Conservation (phyloP, 2,113 vertebrate genomes). For the Tor tambroides region DNA sequence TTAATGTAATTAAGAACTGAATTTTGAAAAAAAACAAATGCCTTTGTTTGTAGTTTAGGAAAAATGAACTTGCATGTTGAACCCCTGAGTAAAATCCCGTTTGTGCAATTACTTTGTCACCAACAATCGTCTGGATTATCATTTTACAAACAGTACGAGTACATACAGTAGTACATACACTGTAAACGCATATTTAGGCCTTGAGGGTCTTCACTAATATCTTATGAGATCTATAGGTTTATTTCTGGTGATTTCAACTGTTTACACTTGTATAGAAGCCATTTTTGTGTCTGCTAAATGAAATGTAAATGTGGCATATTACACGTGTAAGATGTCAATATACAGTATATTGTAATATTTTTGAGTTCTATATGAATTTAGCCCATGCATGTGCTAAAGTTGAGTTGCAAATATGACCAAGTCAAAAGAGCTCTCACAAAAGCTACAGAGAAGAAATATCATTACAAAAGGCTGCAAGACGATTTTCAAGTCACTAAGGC, state of each 20-base stretch:
- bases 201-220: background rate
- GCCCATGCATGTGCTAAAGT: no score
- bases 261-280: background rate
- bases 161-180: background rate
- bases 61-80: background rate
- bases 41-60: background rate
- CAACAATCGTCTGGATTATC: background rate
- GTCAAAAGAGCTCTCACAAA: no score
- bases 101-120: background rate
- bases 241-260: background rate
- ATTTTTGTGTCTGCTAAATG: background rate
- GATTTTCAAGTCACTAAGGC: no score
- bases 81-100: background rate
- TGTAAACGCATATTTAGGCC: slow-evolving; percentile 2
- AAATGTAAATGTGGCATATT: background rate
- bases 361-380: no score
- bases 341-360: no score
- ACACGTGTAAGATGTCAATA: no score
- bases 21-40: background rate
- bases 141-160: background rate
- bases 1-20: background rate
- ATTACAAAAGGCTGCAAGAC: no score
- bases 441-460: no score
- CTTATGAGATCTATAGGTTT: background rate
- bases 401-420: no score